Conservation (phyloP, 2,113 vertebrate species). For the Lutjanus erythropterus region DNA sequence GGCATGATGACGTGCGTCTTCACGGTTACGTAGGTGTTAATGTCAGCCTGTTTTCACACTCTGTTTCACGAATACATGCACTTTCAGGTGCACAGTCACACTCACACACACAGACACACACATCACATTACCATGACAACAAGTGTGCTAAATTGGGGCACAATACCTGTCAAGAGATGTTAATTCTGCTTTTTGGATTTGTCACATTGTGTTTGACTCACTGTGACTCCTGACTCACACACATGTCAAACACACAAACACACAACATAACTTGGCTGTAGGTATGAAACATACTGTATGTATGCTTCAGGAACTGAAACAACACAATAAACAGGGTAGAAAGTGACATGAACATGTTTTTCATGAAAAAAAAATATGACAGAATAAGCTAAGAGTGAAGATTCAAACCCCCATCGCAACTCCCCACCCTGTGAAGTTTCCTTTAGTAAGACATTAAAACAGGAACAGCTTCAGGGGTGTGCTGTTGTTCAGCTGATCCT, state of each 20-base stretch:
- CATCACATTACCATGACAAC: conserved; percentile 50
- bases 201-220: conserved; percentile 10
- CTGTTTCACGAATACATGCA: neutral
- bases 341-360: neutral
- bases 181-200: conserved; percentile 31
- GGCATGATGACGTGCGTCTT: neutral
- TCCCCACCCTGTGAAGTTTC: neutral
- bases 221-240: conserved; percentile 3
- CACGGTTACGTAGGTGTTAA: conserved; percentile 13
- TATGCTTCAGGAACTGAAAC: neutral
- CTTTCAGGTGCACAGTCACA: neutral
- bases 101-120: neutral
- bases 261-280: neutral
- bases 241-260: neutral
- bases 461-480: neutral
- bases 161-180: conserved; percentile 23
- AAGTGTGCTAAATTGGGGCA: conserved; percentile 24
- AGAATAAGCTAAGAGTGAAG: neutral
- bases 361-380: neutral
- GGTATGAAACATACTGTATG: neutral
- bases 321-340: neutral
- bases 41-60: conserved; percentile 23
- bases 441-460: neutral
- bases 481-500: neutral
- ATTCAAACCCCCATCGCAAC: neutral